Conservation (phyloP, 2,113 vertebrate genomes). For the Pseudorasbora parva region DNA sequence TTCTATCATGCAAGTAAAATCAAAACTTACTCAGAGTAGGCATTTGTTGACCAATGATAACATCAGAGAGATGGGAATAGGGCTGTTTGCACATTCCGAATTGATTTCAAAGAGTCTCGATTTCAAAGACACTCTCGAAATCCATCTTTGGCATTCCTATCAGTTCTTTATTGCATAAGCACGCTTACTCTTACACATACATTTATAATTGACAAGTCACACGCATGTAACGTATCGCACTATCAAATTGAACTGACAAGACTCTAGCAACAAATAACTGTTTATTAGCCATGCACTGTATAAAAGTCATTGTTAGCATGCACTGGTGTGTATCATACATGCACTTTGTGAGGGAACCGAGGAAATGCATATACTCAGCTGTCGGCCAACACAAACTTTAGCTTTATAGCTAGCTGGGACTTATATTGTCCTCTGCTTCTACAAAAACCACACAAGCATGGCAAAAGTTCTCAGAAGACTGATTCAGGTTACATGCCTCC, state of each 20-base stretch:
- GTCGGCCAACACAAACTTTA: conserved; percentile 57
- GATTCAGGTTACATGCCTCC: conserved; percentile 50
- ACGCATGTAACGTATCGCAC: neutral
- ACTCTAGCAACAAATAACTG: conserved; percentile 34
- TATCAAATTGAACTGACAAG: conserved; percentile 1
- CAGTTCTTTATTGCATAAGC: neutral
- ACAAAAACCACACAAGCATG: conserved; percentile 71
- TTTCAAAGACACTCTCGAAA: neutral
- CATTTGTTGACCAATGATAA: neutral
- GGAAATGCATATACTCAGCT: conserved; percentile 52
- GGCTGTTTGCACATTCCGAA: too few relatives aligned
- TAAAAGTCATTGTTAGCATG: conserved; percentile 67
- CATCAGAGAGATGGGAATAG: neutral
- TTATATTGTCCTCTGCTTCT: conserved; percentile 60
- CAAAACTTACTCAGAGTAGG: neutral
- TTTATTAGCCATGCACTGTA: conserved; percentile 54
- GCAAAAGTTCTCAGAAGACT: conserved; percentile 66
- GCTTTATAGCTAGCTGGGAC: conserved; percentile 49
- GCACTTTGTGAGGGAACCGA: conserved; percentile 53
- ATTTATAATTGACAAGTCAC: neutral
- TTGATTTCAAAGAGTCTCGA: too few relatives aligned
- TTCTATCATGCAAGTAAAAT: neutral
- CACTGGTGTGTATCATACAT: conserved; percentile 41
- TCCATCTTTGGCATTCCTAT: too few relatives aligned
- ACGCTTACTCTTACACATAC: neutral